Evolutionary conservation across 2,888 invertebrate species (phyloP).

Genomic region (Hirtodrosophila trivittata): DNA sequence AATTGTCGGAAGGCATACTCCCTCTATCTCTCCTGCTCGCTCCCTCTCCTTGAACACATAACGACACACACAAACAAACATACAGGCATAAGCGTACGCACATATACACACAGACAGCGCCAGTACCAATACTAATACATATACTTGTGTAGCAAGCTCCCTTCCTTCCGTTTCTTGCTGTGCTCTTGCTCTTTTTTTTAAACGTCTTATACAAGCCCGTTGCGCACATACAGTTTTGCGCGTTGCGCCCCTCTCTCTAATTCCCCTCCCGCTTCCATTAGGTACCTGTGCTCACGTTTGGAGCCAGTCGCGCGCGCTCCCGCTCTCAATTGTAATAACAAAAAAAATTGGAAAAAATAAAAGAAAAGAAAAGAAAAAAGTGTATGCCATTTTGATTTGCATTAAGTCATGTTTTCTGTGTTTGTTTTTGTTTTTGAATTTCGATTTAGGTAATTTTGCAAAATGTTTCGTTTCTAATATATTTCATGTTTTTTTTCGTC

Average conservation of each 20-base stretch:
- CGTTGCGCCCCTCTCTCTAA: slow-evolving; percentile 30
- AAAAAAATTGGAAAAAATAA: slow-evolving; percentile 15
- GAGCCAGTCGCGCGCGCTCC: slow-evolving; percentile 50
- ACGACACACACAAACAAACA: slow-evolving; percentile 25
- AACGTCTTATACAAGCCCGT: slow-evolving; percentile 72
- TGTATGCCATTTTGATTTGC: slow-evolving; percentile 67
- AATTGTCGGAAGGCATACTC: slow-evolving; percentile 53
- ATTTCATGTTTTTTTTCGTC: slow-evolving; percentile 39
- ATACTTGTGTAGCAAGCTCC: slow-evolving; percentile 62
- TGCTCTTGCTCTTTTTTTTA: slow-evolving; percentile 44
- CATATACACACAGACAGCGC: slow-evolving; percentile 2
- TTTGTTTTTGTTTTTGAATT: slow-evolving; percentile 28
- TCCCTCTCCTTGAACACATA: slow-evolving; percentile 33
- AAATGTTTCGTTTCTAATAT: slow-evolving; percentile 57
- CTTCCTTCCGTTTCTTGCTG: slow-evolving; percentile 68
- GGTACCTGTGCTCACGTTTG: slow-evolving; percentile 64
- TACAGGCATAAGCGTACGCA: slow-evolving; percentile 7
- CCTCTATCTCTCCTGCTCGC: slow-evolving; percentile 17
- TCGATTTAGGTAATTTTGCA: slow-evolving; percentile 27
- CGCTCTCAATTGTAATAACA: slow-evolving; percentile 57
- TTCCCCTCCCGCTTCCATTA: slow-evolving; percentile 18
- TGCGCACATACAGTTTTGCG: slow-evolving; percentile 72
- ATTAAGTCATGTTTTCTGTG: slow-evolving; percentile 69
- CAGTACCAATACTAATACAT: slow-evolving; percentile 42
- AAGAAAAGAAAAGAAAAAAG: slow-evolving; percentile 17